Conservation (phyloP, 2,113 vertebrate genomes). For the Elaphurus davidianus region DNA sequence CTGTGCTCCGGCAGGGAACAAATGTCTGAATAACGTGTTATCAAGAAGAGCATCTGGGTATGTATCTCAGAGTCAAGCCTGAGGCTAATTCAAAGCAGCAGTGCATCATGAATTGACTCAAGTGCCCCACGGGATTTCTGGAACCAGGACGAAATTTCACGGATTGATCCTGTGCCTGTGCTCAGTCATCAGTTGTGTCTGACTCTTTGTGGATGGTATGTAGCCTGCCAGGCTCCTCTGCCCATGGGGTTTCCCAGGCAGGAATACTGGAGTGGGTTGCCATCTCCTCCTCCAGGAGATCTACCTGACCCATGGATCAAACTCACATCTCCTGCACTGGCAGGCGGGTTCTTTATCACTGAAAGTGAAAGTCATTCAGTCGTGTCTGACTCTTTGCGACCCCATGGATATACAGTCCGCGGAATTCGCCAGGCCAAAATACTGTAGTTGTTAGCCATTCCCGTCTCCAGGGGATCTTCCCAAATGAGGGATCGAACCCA, state of each 20-base stretch:
- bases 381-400: not conserved
- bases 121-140: not conserved
- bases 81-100: not conserved
- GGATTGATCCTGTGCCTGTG: not conserved
- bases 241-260: not conserved
- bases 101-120: not conserved
- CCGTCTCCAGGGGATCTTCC: not conserved
- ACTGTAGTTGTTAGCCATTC: not conserved
- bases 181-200: not conserved
- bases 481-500: not conserved
- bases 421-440: not conserved
- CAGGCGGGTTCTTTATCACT: not conserved
- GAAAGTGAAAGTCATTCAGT: not conserved
- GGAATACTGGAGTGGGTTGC: not conserved
- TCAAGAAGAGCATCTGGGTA: not conserved
- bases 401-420: not conserved
- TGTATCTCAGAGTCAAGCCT: not conserved
- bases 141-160: not conserved
- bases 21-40: accelerated
- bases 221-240: not conserved
- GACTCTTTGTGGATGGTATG: not conserved
- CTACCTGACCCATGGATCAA: not conserved
- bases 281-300: not conserved
- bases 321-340: not conserved
- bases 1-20: not conserved